phyloP scores from a whole-genome alignment of 1,140 invertebrate species.

The Anagrus nilaparvatae region DNA sequence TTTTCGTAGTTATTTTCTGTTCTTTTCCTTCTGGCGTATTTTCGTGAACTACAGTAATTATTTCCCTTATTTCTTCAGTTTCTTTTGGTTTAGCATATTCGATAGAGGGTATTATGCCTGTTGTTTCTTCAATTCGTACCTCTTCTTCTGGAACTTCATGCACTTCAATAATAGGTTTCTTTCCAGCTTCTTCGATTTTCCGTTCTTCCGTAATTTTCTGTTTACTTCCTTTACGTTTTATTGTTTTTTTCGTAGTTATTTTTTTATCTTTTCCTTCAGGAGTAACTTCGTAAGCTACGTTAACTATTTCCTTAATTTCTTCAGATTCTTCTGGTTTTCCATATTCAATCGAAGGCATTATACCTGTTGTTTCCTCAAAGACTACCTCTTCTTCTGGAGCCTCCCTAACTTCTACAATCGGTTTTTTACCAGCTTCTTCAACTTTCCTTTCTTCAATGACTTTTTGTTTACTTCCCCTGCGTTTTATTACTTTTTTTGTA shows the following conservation, averaged over 20 bases:
- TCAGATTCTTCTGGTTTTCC: conserved; percentile 7
- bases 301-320: too few relatives aligned
- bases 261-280: conserved; percentile 29
- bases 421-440: conserved; percentile 23
- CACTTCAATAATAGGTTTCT: too few relatives aligned
- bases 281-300: conserved; percentile 14
- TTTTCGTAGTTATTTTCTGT: conserved; percentile 31
- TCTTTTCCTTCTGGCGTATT: conserved; percentile 33
- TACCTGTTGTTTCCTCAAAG: conserved; percentile 4
- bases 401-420: conserved; percentile 6
- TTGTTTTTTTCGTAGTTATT: conserved; percentile 4
- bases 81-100: too few relatives aligned
- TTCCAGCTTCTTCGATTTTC: too few relatives aligned
- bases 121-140: too few relatives aligned
- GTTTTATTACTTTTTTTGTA: conserved; percentile 28
- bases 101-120: too few relatives aligned
- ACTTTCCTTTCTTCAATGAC: conserved; percentile 30
- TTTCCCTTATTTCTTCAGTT: too few relatives aligned
- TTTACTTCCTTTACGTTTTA: too few relatives aligned
- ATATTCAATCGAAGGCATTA: neutral
- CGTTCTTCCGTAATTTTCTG: too few relatives aligned
- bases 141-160: too few relatives aligned
- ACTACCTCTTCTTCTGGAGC: conserved; percentile 11
- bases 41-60: too few relatives aligned
- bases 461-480: conserved; percentile 23